Percentiles rank a stretch among this genome's conserved stretches.
These are phyloP conservation scores for Rhaphigaster nebulosa DNA, from an alignment of 2,888 invertebrate species.

Conservation along the genomic window DNA sequence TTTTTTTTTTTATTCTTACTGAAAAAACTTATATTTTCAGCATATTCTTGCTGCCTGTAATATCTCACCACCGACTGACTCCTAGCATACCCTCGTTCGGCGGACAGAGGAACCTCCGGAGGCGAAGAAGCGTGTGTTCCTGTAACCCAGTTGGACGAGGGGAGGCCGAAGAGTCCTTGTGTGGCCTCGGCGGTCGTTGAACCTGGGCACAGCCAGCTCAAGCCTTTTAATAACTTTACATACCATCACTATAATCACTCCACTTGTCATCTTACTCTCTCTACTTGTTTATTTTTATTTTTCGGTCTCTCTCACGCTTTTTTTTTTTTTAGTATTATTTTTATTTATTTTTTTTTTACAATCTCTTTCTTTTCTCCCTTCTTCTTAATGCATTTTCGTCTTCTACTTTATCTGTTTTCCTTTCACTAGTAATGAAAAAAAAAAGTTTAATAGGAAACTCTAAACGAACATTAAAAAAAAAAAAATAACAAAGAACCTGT, in stretches of 20 bases:
- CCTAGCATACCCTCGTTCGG: no score
- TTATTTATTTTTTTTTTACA: neutral
- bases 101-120: neutral
- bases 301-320: neutral
- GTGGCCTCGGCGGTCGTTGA: conserved; percentile 38
- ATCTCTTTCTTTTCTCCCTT: neutral
- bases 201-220: neutral
- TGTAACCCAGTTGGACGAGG: conserved; percentile 43
- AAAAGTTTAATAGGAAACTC: neutral
- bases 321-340: neutral
- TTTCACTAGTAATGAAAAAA: neutral
- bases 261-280: conserved; percentile 43
- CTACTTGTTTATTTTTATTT: neutral
- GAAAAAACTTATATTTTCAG: no score
- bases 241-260: conserved; percentile 34
- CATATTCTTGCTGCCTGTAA: no score
- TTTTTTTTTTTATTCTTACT: no score
- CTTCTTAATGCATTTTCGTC: conserved; percentile 38
- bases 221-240: conserved; percentile 48
- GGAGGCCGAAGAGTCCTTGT: conserved; percentile 23
- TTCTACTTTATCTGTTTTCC: conserved; percentile 32
- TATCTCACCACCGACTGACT: no score
- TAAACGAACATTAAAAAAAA: neutral
- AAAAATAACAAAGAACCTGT: neutral
- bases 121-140: neutral